These are phyloP conservation scores for Hypotaenidia philippensis DNA, from an alignment of 2,797 vertebrate species.

Conservation along the genomic window DNA sequence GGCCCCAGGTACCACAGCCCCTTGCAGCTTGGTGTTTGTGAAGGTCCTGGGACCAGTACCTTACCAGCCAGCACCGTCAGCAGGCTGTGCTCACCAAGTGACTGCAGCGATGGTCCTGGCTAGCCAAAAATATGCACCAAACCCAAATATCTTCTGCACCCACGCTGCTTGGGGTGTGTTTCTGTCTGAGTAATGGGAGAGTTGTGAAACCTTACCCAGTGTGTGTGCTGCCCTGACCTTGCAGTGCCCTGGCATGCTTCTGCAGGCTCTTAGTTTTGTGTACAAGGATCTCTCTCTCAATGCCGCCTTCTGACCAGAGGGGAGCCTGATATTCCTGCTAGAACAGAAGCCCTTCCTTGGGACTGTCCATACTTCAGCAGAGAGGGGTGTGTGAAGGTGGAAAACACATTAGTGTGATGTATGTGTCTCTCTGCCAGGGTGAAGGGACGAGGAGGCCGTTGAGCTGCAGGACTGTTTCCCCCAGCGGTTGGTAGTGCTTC, in stretches of 20 bases:
- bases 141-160: too few relatives aligned
- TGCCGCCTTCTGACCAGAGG: background rate
- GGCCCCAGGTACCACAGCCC: background rate
- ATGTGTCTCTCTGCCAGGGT: background rate
- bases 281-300: too few relatives aligned
- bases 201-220: fast-evolving
- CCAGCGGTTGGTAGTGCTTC: background rate
- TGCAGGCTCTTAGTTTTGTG: background rate
- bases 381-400: background rate
- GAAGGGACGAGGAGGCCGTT: background rate
- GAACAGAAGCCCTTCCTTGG: background rate
- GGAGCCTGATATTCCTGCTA: background rate
- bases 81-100: background rate
- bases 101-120: background rate
- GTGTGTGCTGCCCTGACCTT: background rate
- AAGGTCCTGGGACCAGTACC: background rate
- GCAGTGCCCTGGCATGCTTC: fast-evolving
- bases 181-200: background rate
- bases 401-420: background rate
- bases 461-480: background rate
- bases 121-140: background rate
- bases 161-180: background rate
- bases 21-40: fast-evolving
- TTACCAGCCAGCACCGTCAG: fast-evolving
- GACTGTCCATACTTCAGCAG: background rate